A percentile compares a stretch with the other conserved stretches of the same genome.
Evolutionary conservation across 2,888 invertebrate species (phyloP).

Genomic region (Eristalis intricaria): DNA sequence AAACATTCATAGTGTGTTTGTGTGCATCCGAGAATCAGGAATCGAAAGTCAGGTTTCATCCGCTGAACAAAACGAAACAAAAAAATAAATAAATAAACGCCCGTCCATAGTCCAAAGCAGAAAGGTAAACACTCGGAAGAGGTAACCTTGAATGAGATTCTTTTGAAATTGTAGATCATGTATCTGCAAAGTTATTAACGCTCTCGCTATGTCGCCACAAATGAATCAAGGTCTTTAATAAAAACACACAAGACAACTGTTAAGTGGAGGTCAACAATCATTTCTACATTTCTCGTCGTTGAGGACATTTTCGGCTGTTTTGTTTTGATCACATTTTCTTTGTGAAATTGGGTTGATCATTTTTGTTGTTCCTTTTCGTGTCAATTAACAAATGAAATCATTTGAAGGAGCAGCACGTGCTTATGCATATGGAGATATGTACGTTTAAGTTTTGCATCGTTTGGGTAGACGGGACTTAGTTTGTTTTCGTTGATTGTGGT

Average conservation of each 20-base stretch:
- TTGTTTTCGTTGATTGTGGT: neutral
- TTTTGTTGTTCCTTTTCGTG: conserved; percentile 13
- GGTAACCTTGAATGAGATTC: conserved; percentile 48
- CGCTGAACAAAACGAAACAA: neutral
- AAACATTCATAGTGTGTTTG: neutral
- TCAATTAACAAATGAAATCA: conserved; percentile 2
- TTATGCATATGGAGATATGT: conserved; percentile 23
- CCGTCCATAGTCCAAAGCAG: neutral
- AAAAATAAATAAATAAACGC: conserved; percentile 1
- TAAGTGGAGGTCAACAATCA: conserved; percentile 55
- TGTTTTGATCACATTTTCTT: conserved; percentile 13
- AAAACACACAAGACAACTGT: conserved; percentile 30
- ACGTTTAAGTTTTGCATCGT: conserved; percentile 12
- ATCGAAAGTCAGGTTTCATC: conserved; percentile 57
- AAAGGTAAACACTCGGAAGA: conserved; percentile 35
- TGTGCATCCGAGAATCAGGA: conserved; percentile 12
- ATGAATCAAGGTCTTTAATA: conserved; percentile 40
- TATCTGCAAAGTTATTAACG: conserved; percentile 36
- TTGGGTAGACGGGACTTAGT: conserved; percentile 4
- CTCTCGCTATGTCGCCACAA: conserved; percentile 24
- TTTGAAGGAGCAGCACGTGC: conserved; percentile 36
- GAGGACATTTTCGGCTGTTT: conserved; percentile 15
- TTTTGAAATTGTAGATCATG: conserved; percentile 61
- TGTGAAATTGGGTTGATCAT: conserved; percentile 12
- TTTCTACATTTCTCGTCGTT: conserved; percentile 17